Evolutionary conservation across 64 coral and sea anemone genomes (phyloP), one percentile per base, ranked within the genome.

Genomic region (Actinia equina): DNA sequence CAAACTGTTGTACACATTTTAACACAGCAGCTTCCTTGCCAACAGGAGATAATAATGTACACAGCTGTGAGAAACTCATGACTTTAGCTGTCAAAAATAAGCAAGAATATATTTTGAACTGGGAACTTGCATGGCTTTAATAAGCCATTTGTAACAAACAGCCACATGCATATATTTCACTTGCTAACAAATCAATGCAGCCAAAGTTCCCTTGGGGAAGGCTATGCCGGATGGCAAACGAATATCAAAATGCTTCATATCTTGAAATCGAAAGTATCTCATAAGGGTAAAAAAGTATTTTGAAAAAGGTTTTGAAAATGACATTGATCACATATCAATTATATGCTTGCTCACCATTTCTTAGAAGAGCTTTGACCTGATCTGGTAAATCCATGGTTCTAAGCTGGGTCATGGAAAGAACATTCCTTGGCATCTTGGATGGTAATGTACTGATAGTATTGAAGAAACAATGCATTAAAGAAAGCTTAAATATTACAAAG

Each of bases 1-100:
- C 97, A 88, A 90, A 92, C 83, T 99, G 97, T 10, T 95, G 93
- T n/a, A 95, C 80, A 87, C 91, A 95, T 86, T 94, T 94, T 43
- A 99, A 67, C 0, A 99, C 81, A n/a, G 86, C 65, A 6, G 88
- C 89, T 61, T 99, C 97, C 15, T 95, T 99, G 26, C 90, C 83
- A 82, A 90, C 84, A 43, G 91, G 93, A 23, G 90, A 92, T 44
- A 99, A 76, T 84, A 93, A 65, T 17, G 87, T 67, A 63, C 90
- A 93, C 11, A 99, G 27, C 86, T 99, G 90, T 10, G 97, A 95
- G 51, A 99, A 99, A 58, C 83, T 91, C 88, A 99, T 95, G 22
- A 95, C 86, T 80, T 99, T 99, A 8, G 97, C 97, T 99, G 61
- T 27, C 88, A 65, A 23, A 65, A 37, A 37, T 37, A 37, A 37